Base-by-base conservation (phyloP, 2,113 vertebrate genomes). In the Siphamia tubifer region DNA sequence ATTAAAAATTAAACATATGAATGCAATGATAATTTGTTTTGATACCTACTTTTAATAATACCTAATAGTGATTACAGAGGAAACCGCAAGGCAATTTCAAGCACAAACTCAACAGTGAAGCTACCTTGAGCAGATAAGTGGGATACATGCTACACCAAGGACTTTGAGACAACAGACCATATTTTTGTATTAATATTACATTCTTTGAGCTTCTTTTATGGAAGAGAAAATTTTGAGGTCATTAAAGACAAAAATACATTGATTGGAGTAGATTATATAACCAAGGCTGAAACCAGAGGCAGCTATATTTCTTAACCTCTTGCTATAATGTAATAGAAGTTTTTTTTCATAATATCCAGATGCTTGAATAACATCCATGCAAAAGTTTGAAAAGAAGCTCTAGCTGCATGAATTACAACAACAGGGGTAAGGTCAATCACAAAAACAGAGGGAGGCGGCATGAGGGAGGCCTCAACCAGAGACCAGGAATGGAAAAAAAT, bases 341-440 rank as follows among this genome's bases (percentile, higher is more conserved):
- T 25, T 24, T 44, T 13, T 24, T 44, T 13, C n/a, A 48, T 30
- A 28, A 3, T 48, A n/a, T 30, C 19, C 30, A 16, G 17, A 11
- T 6, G 17, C 44, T 47, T 25, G 10, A 23, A 47, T 9, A 48
- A 48, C 42, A 55, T 39, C n/a, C 34, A 13, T 25, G n/a, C 27
- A 20, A 17, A 32, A 2, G 42, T 47, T 64, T 53, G 60, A 48
- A 44, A 52, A n/a, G n/a, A 52, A 72, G 16, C 65, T 40, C 21
- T 2, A 8, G 27, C 28, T 31, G 10, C 12, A 19, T 69, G 21
- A 56, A 21, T 42, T 34, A 42, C 40, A 56, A 42, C 57, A 62
- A 64, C 32, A 54, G n/a, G 44, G 64, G 48, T 44, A 69, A 74
- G 78, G 74, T 28, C 28, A 56, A 52, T 13, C 35, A 24, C 51